These are phyloP conservation scores for Vidua macroura DNA, from an alignment of 2,113 vertebrate genomes.

Conservation along the genomic window DNA sequence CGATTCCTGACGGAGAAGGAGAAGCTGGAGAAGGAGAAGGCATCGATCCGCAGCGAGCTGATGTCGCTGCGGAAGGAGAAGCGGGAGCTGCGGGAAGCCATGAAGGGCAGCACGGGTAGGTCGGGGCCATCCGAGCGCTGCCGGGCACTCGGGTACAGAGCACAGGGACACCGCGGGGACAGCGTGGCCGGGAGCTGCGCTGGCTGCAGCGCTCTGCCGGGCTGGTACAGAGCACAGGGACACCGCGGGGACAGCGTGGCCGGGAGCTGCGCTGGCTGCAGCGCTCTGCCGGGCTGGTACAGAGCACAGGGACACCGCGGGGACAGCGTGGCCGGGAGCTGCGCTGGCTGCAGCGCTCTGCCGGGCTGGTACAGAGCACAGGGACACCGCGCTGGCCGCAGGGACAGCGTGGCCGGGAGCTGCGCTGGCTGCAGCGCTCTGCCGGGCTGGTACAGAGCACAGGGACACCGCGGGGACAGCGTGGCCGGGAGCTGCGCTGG, in stretches of 20 bases:
- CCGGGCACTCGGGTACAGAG: rapidly evolving
- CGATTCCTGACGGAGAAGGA: constrained; percentile 88
- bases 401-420: neutral
- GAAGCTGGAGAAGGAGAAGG: constrained; percentile 87
- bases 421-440: neutral
- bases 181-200: rapidly evolving
- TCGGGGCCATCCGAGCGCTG: rapidly evolving
- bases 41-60: constrained; percentile 81
- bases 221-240: neutral
- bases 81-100: constrained; percentile 83
- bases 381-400: neutral
- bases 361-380: neutral
- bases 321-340: too few relatives aligned
- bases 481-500: too few relatives aligned
- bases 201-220: neutral
- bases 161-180: neutral
- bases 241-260: too few relatives aligned
- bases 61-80: constrained; percentile 85
- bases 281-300: neutral
- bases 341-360: neutral
- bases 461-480: too few relatives aligned
- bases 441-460: neutral
- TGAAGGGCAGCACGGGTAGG: constrained; percentile 83
- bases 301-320: too few relatives aligned
- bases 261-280: neutral